phyloP scores from a whole-genome alignment of 2,797 vertebrate genomes.

The Alosa sapidissima region DNA sequence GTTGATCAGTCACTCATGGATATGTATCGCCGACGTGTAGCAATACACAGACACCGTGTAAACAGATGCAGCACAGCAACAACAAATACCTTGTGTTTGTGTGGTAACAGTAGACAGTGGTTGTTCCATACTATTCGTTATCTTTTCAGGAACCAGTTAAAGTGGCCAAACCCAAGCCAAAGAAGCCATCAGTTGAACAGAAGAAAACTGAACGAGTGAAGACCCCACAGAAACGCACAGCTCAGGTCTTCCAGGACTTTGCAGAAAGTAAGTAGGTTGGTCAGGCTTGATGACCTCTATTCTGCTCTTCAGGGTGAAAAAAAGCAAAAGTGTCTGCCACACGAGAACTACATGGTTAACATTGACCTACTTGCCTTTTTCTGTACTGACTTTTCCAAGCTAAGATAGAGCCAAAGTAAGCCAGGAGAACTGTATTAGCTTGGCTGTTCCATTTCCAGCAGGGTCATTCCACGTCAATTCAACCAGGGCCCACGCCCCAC shows the following conservation, averaged over 20 bases:
- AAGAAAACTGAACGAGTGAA: slow-evolving; percentile 78
- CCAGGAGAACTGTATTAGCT: background rate
- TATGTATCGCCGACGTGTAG: too few relatives aligned
- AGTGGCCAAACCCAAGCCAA: slow-evolving; percentile 82
- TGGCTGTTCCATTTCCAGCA: background rate
- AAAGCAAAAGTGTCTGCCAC: background rate
- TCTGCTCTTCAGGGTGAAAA: background rate
- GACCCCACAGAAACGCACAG: slow-evolving; percentile 75
- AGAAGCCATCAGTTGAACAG: slow-evolving; percentile 74
- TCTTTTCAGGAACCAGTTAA: slow-evolving; percentile 85
- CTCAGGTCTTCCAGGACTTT: slow-evolving; percentile 82
- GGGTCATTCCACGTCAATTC: background rate
- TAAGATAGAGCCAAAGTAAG: background rate
- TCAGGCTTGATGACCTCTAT: background rate
- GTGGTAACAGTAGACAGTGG: too few relatives aligned
- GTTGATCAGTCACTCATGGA: too few relatives aligned
- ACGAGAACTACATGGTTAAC: background rate
- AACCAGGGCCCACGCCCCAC: too few relatives aligned
- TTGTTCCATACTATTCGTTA: background rate
- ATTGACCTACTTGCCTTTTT: background rate
- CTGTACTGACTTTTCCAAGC: background rate
- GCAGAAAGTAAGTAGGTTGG: slow-evolving; percentile 75
- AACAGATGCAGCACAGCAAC: too few relatives aligned
- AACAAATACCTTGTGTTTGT: too few relatives aligned
- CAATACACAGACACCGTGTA: too few relatives aligned